Conservation (phyloP, 2,797 vertebrate species). For the Sciurus carolinensis region DNA sequence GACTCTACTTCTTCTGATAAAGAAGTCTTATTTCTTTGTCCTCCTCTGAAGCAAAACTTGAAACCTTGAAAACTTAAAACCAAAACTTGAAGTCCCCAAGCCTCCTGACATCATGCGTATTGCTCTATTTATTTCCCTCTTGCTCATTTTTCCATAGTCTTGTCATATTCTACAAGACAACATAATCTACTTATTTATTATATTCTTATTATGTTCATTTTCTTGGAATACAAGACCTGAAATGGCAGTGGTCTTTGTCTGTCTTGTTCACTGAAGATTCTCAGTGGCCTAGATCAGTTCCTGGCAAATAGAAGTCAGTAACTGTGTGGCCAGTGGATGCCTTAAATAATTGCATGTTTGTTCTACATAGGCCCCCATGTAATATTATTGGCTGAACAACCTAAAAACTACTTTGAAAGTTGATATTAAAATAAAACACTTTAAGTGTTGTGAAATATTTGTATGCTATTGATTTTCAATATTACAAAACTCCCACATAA, state of each 20-base stretch:
- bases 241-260: background rate
- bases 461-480: background rate
- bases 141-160: background rate
- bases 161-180: background rate
- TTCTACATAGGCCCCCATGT: background rate
- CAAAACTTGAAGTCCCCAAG: background rate
- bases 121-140: background rate
- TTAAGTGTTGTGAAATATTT: conserved; percentile 5
- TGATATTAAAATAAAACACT: background rate
- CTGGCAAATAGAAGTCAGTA: background rate
- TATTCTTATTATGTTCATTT: background rate
- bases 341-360: background rate
- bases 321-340: background rate
- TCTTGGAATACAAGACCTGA: background rate
- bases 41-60: background rate
- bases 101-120: background rate
- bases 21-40: background rate
- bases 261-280: background rate
- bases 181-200: background rate
- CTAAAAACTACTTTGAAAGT: background rate
- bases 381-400: background rate
- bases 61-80: conserved; percentile 12
- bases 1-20: background rate
- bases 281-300: background rate
- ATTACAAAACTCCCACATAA: background rate